Base-by-base conservation (phyloP, 2,888 invertebrate genomes). In the Nomada fucata region DNA sequence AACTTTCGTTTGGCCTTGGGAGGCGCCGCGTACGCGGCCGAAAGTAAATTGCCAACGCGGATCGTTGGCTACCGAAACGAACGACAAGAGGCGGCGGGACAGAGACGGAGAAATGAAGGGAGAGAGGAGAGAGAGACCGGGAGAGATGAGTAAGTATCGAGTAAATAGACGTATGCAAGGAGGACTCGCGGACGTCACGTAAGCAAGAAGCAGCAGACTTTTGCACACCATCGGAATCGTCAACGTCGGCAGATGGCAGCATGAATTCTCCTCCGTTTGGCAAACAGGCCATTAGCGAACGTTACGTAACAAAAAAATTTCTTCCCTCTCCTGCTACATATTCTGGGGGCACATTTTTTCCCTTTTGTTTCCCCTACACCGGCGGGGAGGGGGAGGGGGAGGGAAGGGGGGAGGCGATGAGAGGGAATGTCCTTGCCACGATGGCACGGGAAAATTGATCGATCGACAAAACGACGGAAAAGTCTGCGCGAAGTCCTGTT, bases 1-100 rank as follows among this genome's bases (percentile, higher is more conserved):
- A 88, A 88, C 87, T 88, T 88, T 88, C 86, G 82, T 86, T 87
- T 83, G 88, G 86, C 88, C 88, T 88, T 88, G 88, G 80, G 68
- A 79, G 79, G 73, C 85, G 83, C 76, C 81, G 79, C 77, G 73
- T 71, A 64, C 82, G 81, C 79, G 53, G 61, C 65, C 87, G 79
- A 87, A 82, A 82, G 84, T 79, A 82, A 85, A 85, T 88, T 83
- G 79, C 81, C 82, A 82, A 76, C 79, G 80, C 71, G 85, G 73
- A 82, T 79, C 77, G 72, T 60, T 77, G 75, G 75, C 81, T 83
- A 86, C 83, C 80, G 85, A 86, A 81, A 74, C 80, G 72, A 67
- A 52, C 71, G 52, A 26, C 71, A 52, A 76, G 20, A 57, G 42
- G 60, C 29, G 20, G 50, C 71, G 67, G 60, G 67, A 29, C 44